phyloP scores from a whole-genome alignment of 2,797 vertebrate genomes.

The Okamejei kenojei region DNA sequence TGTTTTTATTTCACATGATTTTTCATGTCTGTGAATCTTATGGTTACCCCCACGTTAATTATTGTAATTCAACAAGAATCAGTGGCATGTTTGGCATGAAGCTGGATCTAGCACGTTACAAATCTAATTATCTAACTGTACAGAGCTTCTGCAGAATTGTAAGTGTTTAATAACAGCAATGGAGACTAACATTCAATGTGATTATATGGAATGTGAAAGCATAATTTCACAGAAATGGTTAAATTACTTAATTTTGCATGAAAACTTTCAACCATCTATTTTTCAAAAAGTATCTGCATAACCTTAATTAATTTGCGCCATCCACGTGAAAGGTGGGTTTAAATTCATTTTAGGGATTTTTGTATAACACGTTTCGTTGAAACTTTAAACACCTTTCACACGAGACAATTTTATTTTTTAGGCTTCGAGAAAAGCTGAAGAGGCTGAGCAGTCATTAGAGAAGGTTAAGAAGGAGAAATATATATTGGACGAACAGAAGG shows the following conservation, averaged over 20 bases:
- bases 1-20: neutral
- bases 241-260: neutral
- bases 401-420: constrained; percentile 45
- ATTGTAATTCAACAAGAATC: neutral
- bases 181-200: neutral
- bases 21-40: neutral
- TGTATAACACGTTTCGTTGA: neutral
- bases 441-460: constrained; percentile 67
- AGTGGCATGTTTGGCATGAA: neutral
- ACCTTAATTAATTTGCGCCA: neutral
- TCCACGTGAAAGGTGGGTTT: neutral
- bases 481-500: constrained; percentile 65
- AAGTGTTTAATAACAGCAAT: neutral
- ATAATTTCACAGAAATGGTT: neutral
- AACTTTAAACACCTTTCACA: neutral
- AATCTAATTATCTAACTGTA: neutral
- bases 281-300: neutral
- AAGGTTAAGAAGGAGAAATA: constrained; percentile 65
- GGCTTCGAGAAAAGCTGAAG: constrained; percentile 67
- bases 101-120: neutral
- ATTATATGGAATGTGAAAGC: neutral
- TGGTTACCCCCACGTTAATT: neutral
- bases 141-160: neutral
- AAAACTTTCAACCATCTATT: neutral
- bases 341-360: neutral